Percentiles rank a stretch among this genome's conserved stretches.
Conservation (phyloP, 2,888 invertebrate species). For the Drosophila anomelani region DNA sequence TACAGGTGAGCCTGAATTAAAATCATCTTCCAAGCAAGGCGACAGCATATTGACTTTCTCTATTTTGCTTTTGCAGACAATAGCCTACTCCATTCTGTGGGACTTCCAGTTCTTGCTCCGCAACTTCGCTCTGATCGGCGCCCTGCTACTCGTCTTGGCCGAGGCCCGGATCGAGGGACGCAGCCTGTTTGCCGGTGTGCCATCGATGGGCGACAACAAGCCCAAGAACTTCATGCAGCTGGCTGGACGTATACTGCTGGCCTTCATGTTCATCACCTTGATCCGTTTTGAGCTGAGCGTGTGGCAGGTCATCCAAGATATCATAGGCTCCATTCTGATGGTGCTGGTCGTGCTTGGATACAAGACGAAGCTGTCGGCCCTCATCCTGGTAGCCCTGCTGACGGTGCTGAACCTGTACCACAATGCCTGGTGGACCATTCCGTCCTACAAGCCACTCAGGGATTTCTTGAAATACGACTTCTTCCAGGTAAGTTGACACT, state of each 20-base stretch:
- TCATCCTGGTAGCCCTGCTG: slow-evolving; percentile 95
- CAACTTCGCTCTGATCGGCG: slow-evolving; percentile 98
- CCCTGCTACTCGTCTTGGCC: slow-evolving; percentile 97
- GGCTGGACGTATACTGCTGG: slow-evolving; percentile 96
- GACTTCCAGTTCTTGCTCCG: slow-evolving; percentile 98
- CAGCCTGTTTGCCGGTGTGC: slow-evolving; percentile 98
- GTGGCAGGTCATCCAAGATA: slow-evolving; percentile 95
- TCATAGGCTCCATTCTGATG: slow-evolving; percentile 97
- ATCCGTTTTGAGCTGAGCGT: slow-evolving; percentile 96
- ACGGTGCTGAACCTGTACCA: slow-evolving; percentile 97
- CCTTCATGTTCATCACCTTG: slow-evolving; percentile 99
- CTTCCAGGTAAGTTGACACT: slow-evolving; percentile 92
- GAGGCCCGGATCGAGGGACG: slow-evolving; percentile 97
- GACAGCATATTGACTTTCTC: neutral
- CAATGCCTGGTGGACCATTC: slow-evolving; percentile 99
- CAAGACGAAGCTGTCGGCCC: slow-evolving; percentile 98
- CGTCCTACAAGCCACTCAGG: slow-evolving; percentile 96
- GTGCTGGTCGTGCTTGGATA: slow-evolving; percentile 98
- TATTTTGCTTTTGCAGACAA: slow-evolving; percentile 87
- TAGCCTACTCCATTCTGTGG: slow-evolving; percentile 99
- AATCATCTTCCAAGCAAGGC: too few relatives aligned
- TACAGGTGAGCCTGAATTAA: slow-evolving; percentile 89
- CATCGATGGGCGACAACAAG: slow-evolving; percentile 96
- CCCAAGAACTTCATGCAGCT: slow-evolving; percentile 98
- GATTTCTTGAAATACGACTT: slow-evolving; percentile 99